phyloP scores from a whole-genome alignment of 2,113 vertebrate genomes.

The Eptatretus burgeri region DNA sequence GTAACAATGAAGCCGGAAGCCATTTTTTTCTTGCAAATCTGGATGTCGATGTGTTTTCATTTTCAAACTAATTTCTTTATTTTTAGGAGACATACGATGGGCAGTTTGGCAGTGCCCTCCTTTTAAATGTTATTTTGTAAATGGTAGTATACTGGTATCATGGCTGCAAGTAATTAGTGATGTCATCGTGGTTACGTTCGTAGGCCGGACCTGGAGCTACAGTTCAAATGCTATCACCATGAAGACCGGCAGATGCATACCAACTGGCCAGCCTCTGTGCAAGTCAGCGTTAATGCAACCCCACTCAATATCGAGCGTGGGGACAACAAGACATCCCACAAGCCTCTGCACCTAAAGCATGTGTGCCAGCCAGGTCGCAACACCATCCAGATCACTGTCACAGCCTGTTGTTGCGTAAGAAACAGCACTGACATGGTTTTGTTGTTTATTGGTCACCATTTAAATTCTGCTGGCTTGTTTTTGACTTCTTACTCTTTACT shows the following conservation, averaged over 20 bases:
- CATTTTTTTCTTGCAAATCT: too few species aligned
- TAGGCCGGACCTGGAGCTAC: slow-evolving; percentile 72
- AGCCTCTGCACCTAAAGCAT: slow-evolving; percentile 65
- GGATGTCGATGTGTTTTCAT: too few species aligned
- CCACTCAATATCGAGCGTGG: slow-evolving; percentile 60
- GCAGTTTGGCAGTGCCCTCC: too few species aligned
- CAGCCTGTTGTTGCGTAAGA: slow-evolving; percentile 76
- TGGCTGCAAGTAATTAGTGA: too few species aligned
- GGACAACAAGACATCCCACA: slow-evolving; percentile 86
- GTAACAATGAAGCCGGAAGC: too few species aligned
- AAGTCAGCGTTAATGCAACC: slow-evolving; percentile 72
- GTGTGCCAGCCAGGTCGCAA: slow-evolving; percentile 78
- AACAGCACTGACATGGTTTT: too few species aligned
- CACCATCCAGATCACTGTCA: slow-evolving; percentile 86
- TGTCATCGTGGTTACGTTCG: too few species aligned
- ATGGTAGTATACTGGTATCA: slow-evolving; percentile 7
- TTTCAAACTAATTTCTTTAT: neutral
- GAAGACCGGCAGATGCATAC: slow-evolving; percentile 90
- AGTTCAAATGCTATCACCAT: slow-evolving; percentile 89
- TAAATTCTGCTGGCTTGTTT: too few species aligned
- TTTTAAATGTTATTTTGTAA: neutral
- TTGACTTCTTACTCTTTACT: neutral
- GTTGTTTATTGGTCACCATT: too few species aligned
- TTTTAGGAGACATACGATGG: too few species aligned
- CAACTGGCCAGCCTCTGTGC: slow-evolving; percentile 78